Percentiles rank a stretch among this genome's conserved stretches.
Conservation (phyloP, 2,113 vertebrate genomes). For the Amazona vittata region DNA sequence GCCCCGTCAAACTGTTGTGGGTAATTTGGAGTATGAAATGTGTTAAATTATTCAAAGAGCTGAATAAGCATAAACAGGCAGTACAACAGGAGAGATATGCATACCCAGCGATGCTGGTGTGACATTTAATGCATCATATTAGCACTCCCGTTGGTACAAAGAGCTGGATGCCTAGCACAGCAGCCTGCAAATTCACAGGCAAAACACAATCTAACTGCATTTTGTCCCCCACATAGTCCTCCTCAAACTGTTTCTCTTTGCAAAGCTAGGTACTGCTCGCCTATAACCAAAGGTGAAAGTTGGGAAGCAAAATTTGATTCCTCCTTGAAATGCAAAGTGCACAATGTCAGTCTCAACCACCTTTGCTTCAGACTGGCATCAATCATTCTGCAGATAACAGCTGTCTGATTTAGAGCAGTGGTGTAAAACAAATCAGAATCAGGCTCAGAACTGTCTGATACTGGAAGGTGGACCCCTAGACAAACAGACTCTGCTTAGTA, state of each 20-base stretch:
- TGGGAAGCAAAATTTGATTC: slow-evolving; percentile 1
- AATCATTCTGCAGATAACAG: not conserved
- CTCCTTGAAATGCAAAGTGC: not conserved
- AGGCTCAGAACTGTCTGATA: not conserved
- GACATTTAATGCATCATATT: slow-evolving; percentile 93
- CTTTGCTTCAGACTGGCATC: not conserved
- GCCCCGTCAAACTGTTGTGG: slow-evolving; percentile 86
- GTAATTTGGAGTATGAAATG: slow-evolving; percentile 92
- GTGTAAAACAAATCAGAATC: not conserved
- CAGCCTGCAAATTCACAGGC: not conserved
- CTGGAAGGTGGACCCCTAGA: not conserved
- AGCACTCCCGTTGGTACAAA: slow-evolving; percentile 83
- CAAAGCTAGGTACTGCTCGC: not conserved
- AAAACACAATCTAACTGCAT: not conserved
- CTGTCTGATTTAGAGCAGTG: not conserved
- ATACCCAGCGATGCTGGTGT: slow-evolving; percentile 81
- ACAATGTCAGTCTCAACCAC: not conserved
- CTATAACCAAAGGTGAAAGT: slow-evolving; percentile 3
- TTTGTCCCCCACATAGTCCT: not conserved
- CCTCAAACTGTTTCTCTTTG: not conserved
- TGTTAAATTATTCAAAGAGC: slow-evolving; percentile 91
- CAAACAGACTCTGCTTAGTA: not conserved
- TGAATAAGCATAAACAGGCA: slow-evolving; percentile 93
- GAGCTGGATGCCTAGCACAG: slow-evolving; percentile 67
- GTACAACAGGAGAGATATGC: slow-evolving; percentile 77